Percentiles rank a stretch among this genome's conserved stretches.
phyloP scores from a whole-genome alignment of 2,888 invertebrate genomes.

The Lingula anatina region DNA sequence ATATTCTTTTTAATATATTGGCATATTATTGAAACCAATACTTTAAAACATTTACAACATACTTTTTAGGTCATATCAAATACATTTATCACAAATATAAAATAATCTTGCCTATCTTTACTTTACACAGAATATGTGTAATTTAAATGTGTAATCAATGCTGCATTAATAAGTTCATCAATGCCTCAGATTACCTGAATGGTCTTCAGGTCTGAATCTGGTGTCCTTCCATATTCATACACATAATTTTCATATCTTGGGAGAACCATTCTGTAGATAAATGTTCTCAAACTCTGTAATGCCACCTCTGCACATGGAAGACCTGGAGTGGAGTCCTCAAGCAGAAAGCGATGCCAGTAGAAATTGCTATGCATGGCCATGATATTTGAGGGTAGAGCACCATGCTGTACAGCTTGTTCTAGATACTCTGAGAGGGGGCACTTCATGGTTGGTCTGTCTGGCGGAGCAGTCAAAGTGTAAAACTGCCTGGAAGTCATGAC shows the following conservation, averaged over 20 bases:
- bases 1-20: too few species aligned
- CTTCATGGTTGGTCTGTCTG: conserved; percentile 1
- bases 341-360: conserved; percentile 40
- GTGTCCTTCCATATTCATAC: conserved; percentile 38
- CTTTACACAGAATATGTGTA: too few species aligned
- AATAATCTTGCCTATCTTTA: too few species aligned
- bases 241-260: conserved; percentile 23
- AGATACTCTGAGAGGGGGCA: conserved; percentile 4
- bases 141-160: too few species aligned
- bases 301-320: conserved; percentile 28
- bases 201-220: conserved; percentile 18
- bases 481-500: conserved; percentile 32
- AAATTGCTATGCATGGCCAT: conserved; percentile 37
- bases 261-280: conserved; percentile 36
- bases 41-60: too few species aligned
- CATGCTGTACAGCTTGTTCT: conserved; percentile 17
- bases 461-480: conserved; percentile 19
- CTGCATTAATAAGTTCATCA: too few species aligned
- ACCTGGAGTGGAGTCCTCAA: conserved; percentile 25
- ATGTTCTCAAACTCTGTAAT: conserved; percentile 25
- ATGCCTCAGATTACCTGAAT: too few species aligned
- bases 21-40: too few species aligned
- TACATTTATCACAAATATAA: too few species aligned
- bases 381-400: conserved; percentile 21
- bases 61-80: too few species aligned